Evolutionary conservation across 2,888 invertebrate species (phyloP).

Genomic region (Parelbella ahira): DNA sequence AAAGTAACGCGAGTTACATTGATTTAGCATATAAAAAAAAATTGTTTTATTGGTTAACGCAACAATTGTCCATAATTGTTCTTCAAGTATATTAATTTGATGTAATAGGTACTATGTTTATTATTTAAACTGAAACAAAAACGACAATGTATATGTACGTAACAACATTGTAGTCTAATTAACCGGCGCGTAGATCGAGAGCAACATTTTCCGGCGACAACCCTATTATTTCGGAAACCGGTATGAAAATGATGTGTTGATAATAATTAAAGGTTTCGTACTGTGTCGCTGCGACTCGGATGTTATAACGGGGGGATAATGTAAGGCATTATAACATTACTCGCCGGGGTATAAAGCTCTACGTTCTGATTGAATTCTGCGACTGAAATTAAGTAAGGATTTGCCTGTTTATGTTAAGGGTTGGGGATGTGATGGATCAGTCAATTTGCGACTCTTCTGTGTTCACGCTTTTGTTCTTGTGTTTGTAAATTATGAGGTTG

Average conservation of each 20-base stretch:
- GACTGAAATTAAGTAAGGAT: slow-evolving; percentile 81
- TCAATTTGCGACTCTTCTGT: slow-evolving; percentile 62
- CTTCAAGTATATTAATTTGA: too few relatives aligned
- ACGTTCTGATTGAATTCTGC: slow-evolving; percentile 78
- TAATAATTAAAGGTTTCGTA: slow-evolving; percentile 79
- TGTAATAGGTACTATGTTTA: too few relatives aligned
- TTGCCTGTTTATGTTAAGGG: slow-evolving; percentile 75
- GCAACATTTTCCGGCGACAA: slow-evolving; percentile 39
- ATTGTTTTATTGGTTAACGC: too few relatives aligned
- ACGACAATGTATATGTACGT: not conserved
- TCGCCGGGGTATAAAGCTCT: slow-evolving; percentile 71
- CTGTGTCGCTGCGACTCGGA: slow-evolving; percentile 59
- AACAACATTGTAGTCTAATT: slow-evolving; percentile 12
- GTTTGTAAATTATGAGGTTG: slow-evolving; percentile 32
- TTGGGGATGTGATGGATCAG: slow-evolving; percentile 67
- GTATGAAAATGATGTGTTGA: slow-evolving; percentile 79
- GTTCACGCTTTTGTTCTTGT: slow-evolving; percentile 57
- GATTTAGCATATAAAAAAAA: too few relatives aligned
- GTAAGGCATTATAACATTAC: slow-evolving; percentile 77
- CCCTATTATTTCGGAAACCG: slow-evolving; percentile 62
- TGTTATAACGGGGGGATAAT: slow-evolving; percentile 66
- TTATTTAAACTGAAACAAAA: not conserved
- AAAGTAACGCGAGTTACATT: too few relatives aligned
- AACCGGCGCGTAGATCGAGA: slow-evolving; percentile 5
- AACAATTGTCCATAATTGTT: too few relatives aligned